Evolutionary conservation across 1,140 invertebrate species (phyloP).

Genomic region (Drosophila lacertosa): DNA sequence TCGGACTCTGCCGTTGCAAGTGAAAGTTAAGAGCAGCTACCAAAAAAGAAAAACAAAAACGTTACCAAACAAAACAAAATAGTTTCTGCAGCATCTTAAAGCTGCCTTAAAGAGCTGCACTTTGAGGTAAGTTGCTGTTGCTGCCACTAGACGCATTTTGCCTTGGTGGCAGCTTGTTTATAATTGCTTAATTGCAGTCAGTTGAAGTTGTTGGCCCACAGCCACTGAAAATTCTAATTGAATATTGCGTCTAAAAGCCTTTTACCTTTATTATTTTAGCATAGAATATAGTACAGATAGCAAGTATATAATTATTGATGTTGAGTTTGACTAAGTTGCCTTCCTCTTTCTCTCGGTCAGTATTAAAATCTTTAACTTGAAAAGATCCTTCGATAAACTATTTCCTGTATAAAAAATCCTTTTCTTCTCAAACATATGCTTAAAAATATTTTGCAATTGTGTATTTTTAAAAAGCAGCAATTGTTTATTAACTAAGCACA

Average conservation of each 20-base stretch:
- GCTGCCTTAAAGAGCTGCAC: conserved; percentile 52
- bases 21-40: conserved; percentile 21
- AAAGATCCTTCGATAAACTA: no score
- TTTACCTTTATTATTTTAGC: not conserved
- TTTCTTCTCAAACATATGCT: no score
- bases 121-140: conserved; percentile 61
- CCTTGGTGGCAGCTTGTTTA: conserved; percentile 55
- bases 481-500: no score
- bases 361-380: no score
- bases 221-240: conserved; percentile 60
- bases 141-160: conserved; percentile 15
- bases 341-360: no score
- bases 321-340: no score
- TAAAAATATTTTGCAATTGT: no score
- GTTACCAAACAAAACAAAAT: conserved; percentile 2
- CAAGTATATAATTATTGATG: no score
- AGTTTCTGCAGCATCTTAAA: conserved; percentile 35
- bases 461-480: no score
- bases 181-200: conserved; percentile 69
- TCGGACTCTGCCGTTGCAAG: not conserved
- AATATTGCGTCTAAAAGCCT: conserved; percentile 48
- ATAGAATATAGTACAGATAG: no score
- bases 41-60: conserved; percentile 9
- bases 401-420: no score
- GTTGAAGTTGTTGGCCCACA: conserved; percentile 13